Base-by-base conservation (phyloP, 2,888 invertebrate genomes). In the Coremacera marginata region DNA sequence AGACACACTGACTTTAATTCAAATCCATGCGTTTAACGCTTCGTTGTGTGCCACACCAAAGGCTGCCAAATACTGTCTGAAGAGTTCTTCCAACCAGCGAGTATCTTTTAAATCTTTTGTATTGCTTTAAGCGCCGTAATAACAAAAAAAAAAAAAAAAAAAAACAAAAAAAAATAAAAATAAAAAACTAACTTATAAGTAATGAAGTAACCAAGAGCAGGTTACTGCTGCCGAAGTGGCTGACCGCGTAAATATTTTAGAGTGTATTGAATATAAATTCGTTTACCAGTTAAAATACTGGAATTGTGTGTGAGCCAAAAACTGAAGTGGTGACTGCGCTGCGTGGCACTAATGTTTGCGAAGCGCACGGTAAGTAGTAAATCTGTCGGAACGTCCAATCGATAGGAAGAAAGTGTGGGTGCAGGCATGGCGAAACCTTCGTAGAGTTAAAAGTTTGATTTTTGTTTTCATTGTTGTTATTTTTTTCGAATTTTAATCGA, bases 101-200 rank as follows among this genome's bases (percentile, higher is more conserved):
- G 65, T 74, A 65, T 37, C 74, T 74, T 74, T 74, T 74, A 65
- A 74, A 74, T 34, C 55, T 37, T 74, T 51, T 34, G 37, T 49
- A 16, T 9, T 19, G 68, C 57, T 8, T 19, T 8, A 34, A 16
- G n/a, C 62, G 49, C 5, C 19, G 27, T 27, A 16, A 57, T 57
- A 72, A 62, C 62, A 25, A 27, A 52, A 5, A 22, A 5, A 27
- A 27, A 34, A 31, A 31, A 55, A 25, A 44, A 27, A 14, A 31
- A 7, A 37, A 72, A 72, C 9, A 5, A 70, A 51, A 19, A 22
- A 37, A 37, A 44, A 27, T 8, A 31, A 7, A 37, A 72, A 72
- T 3, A 5, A 70, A 51, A 19, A 22, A 37, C 14, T 14, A 37
- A 37, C n/a, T 19, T 7, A n/a, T 14, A 37, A 57, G 34, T 11